Evolutionary conservation across 2,888 invertebrate species (phyloP).

Genomic region (Masnerella sp.): DNA sequence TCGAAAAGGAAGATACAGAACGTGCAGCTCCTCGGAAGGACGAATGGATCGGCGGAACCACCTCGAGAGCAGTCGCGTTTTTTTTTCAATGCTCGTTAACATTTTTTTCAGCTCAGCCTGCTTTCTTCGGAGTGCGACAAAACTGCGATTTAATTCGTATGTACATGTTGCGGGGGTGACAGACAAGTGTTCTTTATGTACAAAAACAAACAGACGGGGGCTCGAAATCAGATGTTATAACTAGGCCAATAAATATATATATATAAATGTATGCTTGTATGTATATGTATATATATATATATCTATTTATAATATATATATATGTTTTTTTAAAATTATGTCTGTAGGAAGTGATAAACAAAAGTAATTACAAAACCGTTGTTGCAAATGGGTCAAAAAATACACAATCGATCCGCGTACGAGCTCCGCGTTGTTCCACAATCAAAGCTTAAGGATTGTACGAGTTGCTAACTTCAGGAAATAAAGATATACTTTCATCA

Average conservation of each 20-base stretch:
- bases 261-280: constrained; percentile 17
- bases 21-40: neutral
- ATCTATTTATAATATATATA: constrained; percentile 20
- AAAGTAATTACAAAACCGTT: constrained; percentile 50
- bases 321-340: constrained; percentile 28
- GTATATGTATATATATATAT: constrained; percentile 11
- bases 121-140: constrained; percentile 30
- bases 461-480: too few species aligned
- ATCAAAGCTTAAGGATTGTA: too few species aligned
- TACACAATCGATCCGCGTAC: constrained; percentile 41
- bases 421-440: constrained; percentile 14
- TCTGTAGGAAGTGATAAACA: constrained; percentile 48
- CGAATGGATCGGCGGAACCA: constrained; percentile 32
- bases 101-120: constrained; percentile 6
- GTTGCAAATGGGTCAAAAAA: constrained; percentile 44
- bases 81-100: constrained; percentile 3
- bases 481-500: too few species aligned
- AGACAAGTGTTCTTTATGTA: constrained; percentile 41
- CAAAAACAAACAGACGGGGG: constrained; percentile 40
- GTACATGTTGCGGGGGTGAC: constrained; percentile 41
- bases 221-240: constrained; percentile 38
- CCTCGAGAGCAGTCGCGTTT: constrained; percentile 37
- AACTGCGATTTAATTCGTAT: constrained; percentile 44
- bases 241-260: constrained; percentile 40
- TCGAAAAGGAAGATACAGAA: constrained; percentile 56